These are phyloP conservation scores for Poecilia gillii DNA, from an alignment of 2,797 vertebrate species.

Conservation along the genomic window DNA sequence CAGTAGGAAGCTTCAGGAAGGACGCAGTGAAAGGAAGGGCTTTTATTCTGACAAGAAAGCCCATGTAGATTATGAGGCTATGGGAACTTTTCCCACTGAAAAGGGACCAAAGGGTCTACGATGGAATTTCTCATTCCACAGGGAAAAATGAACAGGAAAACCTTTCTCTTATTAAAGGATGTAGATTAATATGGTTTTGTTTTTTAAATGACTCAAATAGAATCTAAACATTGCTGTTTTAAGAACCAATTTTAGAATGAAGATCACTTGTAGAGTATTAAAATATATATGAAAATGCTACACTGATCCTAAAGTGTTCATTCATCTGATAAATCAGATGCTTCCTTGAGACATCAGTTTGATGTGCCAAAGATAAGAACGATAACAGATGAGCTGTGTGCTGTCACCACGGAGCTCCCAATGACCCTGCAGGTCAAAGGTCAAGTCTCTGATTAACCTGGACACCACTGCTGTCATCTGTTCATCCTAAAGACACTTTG, in stretches of 20 bases:
- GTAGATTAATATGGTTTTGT: not conserved
- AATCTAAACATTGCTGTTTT: not conserved
- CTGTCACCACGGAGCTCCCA: slow-evolving; percentile 35
- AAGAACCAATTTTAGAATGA: not conserved
- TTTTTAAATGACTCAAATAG: slow-evolving; percentile 26
- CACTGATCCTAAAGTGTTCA: slow-evolving; percentile 21
- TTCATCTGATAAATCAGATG: slow-evolving; percentile 38
- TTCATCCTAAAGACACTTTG: slow-evolving; percentile 32
- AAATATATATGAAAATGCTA: not conserved
- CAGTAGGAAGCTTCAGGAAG: slow-evolving; percentile 60
- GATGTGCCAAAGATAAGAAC: slow-evolving; percentile 30
- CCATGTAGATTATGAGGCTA: slow-evolving; percentile 52
- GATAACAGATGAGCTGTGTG: slow-evolving; percentile 46
- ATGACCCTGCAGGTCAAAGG: slow-evolving; percentile 65
- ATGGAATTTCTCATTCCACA: slow-evolving; percentile 74
- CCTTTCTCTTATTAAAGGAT: slow-evolving; percentile 27
- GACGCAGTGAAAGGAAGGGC: slow-evolving; percentile 69
- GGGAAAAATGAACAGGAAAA: slow-evolving; percentile 63
- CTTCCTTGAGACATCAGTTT: slow-evolving; percentile 41
- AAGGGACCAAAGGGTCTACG: slow-evolving; percentile 42
- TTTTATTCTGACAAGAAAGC: slow-evolving; percentile 56
- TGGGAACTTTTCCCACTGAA: slow-evolving; percentile 83
- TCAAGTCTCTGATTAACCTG: slow-evolving; percentile 63
- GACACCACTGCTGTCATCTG: slow-evolving; percentile 22
- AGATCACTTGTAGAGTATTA: slow-evolving; percentile 23